These are phyloP conservation scores for Falco biarmicus DNA, from an alignment of 2,797 vertebrate species.

Conservation along the genomic window DNA sequence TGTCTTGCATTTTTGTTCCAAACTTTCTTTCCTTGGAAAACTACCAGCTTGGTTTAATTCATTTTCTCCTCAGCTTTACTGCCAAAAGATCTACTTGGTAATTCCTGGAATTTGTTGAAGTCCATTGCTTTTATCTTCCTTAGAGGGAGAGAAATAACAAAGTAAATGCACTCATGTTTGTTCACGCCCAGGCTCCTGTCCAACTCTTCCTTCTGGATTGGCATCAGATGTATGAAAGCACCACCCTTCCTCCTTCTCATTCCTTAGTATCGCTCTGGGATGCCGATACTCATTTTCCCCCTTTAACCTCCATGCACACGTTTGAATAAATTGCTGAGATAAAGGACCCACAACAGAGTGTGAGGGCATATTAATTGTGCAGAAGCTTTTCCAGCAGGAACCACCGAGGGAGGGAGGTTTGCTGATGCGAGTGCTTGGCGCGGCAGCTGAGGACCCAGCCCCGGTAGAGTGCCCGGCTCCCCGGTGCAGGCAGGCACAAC, in stretches of 20 bases:
- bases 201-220: neutral
- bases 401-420: neutral
- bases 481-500: fast-evolving
- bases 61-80: neutral
- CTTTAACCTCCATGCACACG: neutral
- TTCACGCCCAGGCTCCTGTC: neutral
- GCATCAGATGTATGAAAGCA: neutral
- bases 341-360: neutral
- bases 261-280: fast-evolving
- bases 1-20: neutral
- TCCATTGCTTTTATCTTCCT: neutral
- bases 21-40: neutral
- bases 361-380: fast-evolving
- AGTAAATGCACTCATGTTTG: fast-evolving
- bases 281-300: neutral
- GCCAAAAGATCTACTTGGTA: slow-evolving; percentile 4
- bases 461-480: neutral
- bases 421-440: fast-evolving
- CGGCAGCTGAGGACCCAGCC: neutral
- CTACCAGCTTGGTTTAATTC: neutral
- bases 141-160: neutral
- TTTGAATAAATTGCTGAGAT: neutral
- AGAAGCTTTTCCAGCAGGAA: neutral
- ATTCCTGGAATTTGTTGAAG: slow-evolving; percentile 21
- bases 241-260: neutral